Conservation (phyloP, 2,888 invertebrate species). For the Drosophila siamana region DNA sequence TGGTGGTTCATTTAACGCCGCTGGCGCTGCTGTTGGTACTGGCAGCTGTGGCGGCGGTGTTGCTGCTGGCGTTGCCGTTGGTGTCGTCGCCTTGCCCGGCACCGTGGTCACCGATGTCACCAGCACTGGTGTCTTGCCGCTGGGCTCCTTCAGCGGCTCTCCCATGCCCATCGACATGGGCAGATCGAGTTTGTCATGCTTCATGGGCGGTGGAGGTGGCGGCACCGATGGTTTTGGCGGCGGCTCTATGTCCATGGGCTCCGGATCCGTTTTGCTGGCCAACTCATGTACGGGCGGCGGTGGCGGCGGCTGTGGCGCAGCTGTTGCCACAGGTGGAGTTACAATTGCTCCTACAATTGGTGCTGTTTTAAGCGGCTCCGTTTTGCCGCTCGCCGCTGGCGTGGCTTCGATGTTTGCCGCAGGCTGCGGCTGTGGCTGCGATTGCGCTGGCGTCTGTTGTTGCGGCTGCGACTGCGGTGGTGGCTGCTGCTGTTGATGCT, state of each 20-base stretch:
- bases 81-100: constrained; percentile 54
- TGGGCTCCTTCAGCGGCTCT: constrained; percentile 34
- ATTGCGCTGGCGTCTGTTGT: constrained; percentile 25
- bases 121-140: constrained; percentile 26
- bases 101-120: constrained; percentile 26
- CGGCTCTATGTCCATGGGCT: constrained; percentile 84
- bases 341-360: constrained; percentile 17
- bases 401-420: constrained; percentile 3
- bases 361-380: constrained; percentile 69
- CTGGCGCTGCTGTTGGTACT: constrained; percentile 46
- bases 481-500: constrained; percentile 33
- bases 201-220: constrained; percentile 68
- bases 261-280: constrained; percentile 84
- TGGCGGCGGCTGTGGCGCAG: constrained; percentile 17
- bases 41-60: constrained; percentile 53
- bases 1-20: constrained; percentile 49
- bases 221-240: constrained; percentile 83
- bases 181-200: constrained; percentile 68
- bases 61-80: constrained; percentile 54
- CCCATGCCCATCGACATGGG: constrained; percentile 39
- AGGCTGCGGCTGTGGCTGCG: constrained; percentile 26
- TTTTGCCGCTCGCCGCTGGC: constrained; percentile 72
- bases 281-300: constrained; percentile 67
- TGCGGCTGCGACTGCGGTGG: constrained; percentile 13
- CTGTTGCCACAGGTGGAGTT: constrained; percentile 19